Evolutionary conservation across 2,113 vertebrate species (phyloP).

Genomic region (Malaclemys terrapin): DNA sequence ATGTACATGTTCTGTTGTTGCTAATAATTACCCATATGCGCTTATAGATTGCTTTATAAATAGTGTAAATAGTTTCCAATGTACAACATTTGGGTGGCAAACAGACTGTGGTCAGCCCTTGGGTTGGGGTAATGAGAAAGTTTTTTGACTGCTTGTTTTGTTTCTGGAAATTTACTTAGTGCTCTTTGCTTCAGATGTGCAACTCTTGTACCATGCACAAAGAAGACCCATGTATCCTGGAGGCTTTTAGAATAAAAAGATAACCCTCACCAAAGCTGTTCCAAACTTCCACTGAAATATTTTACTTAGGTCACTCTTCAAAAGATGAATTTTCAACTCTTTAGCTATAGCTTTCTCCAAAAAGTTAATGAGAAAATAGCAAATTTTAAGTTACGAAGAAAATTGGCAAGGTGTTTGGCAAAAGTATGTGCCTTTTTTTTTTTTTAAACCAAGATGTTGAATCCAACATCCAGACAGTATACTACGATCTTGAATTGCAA

Average conservation of each 20-base stretch:
- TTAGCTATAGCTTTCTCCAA: neutral
- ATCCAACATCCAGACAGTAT: neutral
- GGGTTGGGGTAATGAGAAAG: neutral
- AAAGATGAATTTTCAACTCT: neutral
- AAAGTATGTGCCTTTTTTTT: neutral
- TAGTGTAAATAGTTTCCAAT: neutral
- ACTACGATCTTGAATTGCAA: conserved; percentile 6
- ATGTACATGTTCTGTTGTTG: neutral
- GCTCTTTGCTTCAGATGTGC: neutral
- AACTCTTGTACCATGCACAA: no score
- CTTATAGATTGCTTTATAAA: neutral
- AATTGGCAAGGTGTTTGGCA: neutral
- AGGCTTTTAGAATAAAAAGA: neutral
- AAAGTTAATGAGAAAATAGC: neutral
- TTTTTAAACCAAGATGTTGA: neutral
- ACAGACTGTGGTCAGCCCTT: neutral
- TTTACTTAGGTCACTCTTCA: neutral
- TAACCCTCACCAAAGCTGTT: neutral
- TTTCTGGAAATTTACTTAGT: neutral
- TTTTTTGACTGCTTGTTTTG: neutral
- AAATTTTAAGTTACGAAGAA: neutral
- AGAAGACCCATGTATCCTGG: neutral
- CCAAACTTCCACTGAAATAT: neutral
- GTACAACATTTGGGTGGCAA: neutral
- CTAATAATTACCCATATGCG: neutral